Base-by-base conservation (phyloP, 2,797 vertebrate species). In the Myotis planiceps region DNA sequence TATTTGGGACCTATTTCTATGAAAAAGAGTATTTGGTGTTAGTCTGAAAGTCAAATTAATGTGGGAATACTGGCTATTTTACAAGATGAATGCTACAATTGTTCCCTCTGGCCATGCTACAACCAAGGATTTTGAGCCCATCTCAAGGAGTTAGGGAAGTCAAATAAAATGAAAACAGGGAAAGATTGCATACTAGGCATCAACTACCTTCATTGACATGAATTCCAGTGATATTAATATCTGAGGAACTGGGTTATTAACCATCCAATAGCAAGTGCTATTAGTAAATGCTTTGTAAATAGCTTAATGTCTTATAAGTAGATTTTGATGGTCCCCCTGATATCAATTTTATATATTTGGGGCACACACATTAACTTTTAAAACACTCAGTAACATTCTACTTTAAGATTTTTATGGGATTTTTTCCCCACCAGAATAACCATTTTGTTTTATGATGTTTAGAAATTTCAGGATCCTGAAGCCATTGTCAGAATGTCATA, bases 211-310 rank as follows among this genome's bases (percentile, higher is more conserved):
- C 85, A 97, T 49, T 96, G 97, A 80, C 86, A 95, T 96, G 97
- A 93, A 96, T 96, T 97, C 94, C 90, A 92, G 66, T 97, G 93
- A 96, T 95, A 75, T 93, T 80, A 90, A 80, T 92, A 92, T 96
- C 95, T 96, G 96, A 98, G 97, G 96, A 96, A 63, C 86, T 19
- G 34, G 87, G 90, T 92, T 97, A 96, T 98, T 98, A 97, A 98
- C 93, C 94, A 97, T 79, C 37, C 88, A 79, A 92, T 95, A 95
- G 92, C 51, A 97, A 97, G 75, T 91, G 80, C 89, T 96, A 51
- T 95, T 98, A 93, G 97, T 96, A 85, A 88, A 58, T 60, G 27
- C n/a, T 96, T 92, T 72, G n/a, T 96, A 93, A 96, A 95, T 95
- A 94, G 71, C 34, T 88, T 88, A 88, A 85, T 92, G 63, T 80